Evolutionary conservation across 92 coral and sea anemone genomes (phyloP), one percentile per base, ranked within the genome.

Genomic region (Actinostola sp.): DNA sequence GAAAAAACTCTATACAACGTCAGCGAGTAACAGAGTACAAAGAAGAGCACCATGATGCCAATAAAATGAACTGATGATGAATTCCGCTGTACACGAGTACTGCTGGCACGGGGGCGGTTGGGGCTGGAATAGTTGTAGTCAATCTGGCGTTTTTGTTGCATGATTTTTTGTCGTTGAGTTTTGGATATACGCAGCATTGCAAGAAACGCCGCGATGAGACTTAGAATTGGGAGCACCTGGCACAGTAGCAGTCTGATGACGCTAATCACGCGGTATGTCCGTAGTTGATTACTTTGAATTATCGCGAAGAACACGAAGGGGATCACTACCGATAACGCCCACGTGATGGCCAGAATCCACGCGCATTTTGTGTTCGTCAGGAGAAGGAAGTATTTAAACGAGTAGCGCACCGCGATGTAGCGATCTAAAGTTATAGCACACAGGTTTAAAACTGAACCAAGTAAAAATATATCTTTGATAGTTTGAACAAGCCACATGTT

Each of bases 401-500:
- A 51, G 45, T 24, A 48, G 0, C 43, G 44, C 17, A 34, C 74
- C 32, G 74, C 74, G 74, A 68, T 21, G 32, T 50, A 68, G 14
- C 74, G 61, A 20, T 68, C 74, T 2, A 68, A 11, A 7, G 74
- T 68, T 36, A 68, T 68, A 14, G 62, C 62, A 24, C 74, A 68
- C 0, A 68, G 33, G 29, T 68, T 68, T 9, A 68, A 23, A 0
- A 68, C 74, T 0, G 74, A 68, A 0, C 46, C 43, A 7, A 68
- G 48, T 6, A 68, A 19, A 24, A 68, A 68, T 8, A 68, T 23
- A 34, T 68, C 74, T n/a, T 68, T 68, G 4, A 68, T 33, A 6
- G 74, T n/a, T 20, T 68, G 74, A 15, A 68, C 34, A 8, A 68
- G 74, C 74, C 74, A 68, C 49, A 19, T 19, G 54, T 52, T 45